Evolutionary conservation across 2,113 vertebrate genomes (phyloP).

Genomic region (Malurus melanocephalus): DNA sequence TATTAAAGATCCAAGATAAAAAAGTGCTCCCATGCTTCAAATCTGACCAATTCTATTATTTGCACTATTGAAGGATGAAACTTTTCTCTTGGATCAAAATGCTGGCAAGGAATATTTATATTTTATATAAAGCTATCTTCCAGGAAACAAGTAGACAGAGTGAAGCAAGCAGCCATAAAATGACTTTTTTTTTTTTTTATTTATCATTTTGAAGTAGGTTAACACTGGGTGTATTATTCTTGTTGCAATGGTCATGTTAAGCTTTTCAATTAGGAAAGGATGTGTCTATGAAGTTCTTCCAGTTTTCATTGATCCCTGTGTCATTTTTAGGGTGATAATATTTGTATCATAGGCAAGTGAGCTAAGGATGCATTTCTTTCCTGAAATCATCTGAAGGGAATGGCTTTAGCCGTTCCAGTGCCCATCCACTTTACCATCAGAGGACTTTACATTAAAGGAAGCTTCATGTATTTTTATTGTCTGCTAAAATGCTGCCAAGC

Average conservation of each 20-base stretch:
- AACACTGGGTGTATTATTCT: slow-evolving; percentile 54
- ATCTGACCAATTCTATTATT: slow-evolving; percentile 76
- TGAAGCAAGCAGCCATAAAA: slow-evolving; percentile 49
- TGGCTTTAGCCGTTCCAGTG: not conserved
- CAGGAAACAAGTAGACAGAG: slow-evolving; percentile 47
- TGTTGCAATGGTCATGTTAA: slow-evolving; percentile 53
- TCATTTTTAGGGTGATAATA: slow-evolving; percentile 64
- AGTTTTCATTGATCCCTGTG: slow-evolving; percentile 63
- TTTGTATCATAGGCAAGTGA: slow-evolving; percentile 30
- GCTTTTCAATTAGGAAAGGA: slow-evolving; percentile 61
- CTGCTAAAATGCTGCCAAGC: not conserved
- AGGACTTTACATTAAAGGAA: slow-evolving; percentile 18
- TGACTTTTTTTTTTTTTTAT: slow-evolving; percentile 11
- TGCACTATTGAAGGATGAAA: slow-evolving; percentile 80
- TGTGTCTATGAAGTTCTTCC: slow-evolving; percentile 52
- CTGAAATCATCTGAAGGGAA: slow-evolving; percentile 21
- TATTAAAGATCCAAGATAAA: slow-evolving; percentile 79
- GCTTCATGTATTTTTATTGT: not conserved
- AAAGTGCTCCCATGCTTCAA: slow-evolving; percentile 65
- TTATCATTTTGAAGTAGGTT: slow-evolving; percentile 54
- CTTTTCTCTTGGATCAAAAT: slow-evolving; percentile 73
- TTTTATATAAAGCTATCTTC: slow-evolving; percentile 41
- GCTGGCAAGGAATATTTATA: slow-evolving; percentile 52
- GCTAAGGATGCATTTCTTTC: slow-evolving; percentile 32
- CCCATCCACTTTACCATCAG: slow-evolving; percentile 4